Percentiles rank a stretch among this genome's conserved stretches.
These are phyloP conservation scores for Biston betularia DNA, from an alignment of 2,888 invertebrate species.

Conservation along the genomic window DNA sequence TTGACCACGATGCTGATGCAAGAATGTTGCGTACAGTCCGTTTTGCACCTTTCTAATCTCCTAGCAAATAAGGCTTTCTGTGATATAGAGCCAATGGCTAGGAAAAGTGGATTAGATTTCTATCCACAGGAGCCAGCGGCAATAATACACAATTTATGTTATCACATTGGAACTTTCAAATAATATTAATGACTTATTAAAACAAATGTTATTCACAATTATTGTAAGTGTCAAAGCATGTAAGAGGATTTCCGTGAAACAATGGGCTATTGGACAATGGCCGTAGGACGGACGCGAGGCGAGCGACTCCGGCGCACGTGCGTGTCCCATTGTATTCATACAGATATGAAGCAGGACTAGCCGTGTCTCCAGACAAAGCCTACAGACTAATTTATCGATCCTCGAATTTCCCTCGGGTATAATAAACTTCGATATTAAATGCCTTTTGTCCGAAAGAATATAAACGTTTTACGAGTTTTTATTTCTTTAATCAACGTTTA, in stretches of 20 bases:
- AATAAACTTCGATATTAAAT: conserved; percentile 29
- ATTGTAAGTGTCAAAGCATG: conserved; percentile 67
- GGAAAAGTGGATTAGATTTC: conserved; percentile 21
- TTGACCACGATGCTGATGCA: conserved; percentile 27
- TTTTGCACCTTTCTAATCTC: conserved; percentile 35
- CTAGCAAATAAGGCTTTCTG: conserved; percentile 15
- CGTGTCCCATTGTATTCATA: conserved; percentile 75
- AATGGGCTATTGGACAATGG: conserved; percentile 78
- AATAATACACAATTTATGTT: conserved; percentile 3
- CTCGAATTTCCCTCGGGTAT: conserved; percentile 51
- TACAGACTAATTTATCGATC: conserved; percentile 51
- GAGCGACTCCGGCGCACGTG: conserved; percentile 73
- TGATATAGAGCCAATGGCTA: conserved; percentile 10
- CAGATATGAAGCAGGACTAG: conserved; percentile 57
- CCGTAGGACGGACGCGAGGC: conserved; percentile 48
- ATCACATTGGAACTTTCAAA: conserved; percentile 21
- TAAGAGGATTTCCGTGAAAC: conserved; percentile 79
- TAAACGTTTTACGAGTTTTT: conserved; percentile 42
- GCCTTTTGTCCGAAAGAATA: conserved; percentile 41
- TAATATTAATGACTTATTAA: conserved; percentile 29
- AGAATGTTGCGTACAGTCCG: conserved; percentile 20
- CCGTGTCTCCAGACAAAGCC: conserved; percentile 52
- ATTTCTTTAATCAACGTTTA: conserved; percentile 41
- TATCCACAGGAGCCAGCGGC: conserved; percentile 6
- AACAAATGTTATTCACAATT: conserved; percentile 19